A percentile compares a stretch with the other conserved stretches of the same genome.
Conservation (phyloP, 2,888 invertebrate species). For the Xylota sylvarum region DNA sequence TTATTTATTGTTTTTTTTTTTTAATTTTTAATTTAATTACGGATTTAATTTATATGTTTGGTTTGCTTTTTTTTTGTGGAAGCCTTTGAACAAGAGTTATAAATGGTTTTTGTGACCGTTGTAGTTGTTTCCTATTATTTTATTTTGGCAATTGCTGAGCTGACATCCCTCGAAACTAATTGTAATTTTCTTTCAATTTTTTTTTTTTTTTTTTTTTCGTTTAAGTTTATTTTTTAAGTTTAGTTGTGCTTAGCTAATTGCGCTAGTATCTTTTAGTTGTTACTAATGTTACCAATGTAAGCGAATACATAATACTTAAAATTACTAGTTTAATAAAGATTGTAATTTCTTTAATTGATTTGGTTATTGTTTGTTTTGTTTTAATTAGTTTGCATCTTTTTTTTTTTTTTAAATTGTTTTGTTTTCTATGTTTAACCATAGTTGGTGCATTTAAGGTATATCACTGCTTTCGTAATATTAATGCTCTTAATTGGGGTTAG, state of each 20-base stretch:
- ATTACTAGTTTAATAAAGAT: slow-evolving; percentile 65
- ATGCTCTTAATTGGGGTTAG: slow-evolving; percentile 34
- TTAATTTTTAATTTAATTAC: slow-evolving; percentile 42
- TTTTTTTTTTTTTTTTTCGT: no score
- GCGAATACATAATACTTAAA: slow-evolving; percentile 50
- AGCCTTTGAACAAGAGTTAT: slow-evolving; percentile 38
- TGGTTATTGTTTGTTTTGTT: slow-evolving; percentile 67
- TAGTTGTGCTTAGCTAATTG: slow-evolving; percentile 73
- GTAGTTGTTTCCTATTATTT: slow-evolving; percentile 55
- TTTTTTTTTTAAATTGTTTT: slow-evolving; percentile 57
- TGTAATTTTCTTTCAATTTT: slow-evolving; percentile 42
- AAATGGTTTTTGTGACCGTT: slow-evolving; percentile 56
- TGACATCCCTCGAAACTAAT: slow-evolving; percentile 56
- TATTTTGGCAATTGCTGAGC: slow-evolving; percentile 27
- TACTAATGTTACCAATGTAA: slow-evolving; percentile 72
- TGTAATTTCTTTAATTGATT: slow-evolving; percentile 72
- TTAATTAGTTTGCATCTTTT: slow-evolving; percentile 50
- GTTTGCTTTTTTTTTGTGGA: slow-evolving; percentile 72
- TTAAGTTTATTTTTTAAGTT: slow-evolving; percentile 42
- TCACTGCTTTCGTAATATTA: slow-evolving; percentile 57
- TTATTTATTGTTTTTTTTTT: slow-evolving; percentile 57
- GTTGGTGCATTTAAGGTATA: slow-evolving; percentile 41
- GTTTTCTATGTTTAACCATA: slow-evolving; percentile 68
- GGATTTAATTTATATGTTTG: slow-evolving; percentile 63
- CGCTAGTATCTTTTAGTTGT: slow-evolving; percentile 66